Conservation (phyloP, 2,797 vertebrate genomes). For the Graptemys geographica region DNA sequence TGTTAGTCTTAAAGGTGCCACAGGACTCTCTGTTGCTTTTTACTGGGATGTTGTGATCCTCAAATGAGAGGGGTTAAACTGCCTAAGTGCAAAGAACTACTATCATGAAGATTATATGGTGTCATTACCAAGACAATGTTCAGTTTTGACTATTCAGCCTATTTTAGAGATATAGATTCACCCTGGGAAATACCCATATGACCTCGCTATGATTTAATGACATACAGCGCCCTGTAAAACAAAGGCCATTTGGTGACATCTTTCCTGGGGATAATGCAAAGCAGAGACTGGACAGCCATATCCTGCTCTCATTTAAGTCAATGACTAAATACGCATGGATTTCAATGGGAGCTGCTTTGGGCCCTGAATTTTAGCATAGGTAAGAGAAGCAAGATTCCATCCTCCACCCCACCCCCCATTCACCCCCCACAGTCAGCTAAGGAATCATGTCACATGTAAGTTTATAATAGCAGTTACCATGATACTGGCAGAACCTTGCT, state of each 20-base stretch:
- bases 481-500: neutral
- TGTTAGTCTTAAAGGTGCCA: too few relatives aligned
- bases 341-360: neutral
- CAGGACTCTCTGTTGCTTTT: too few relatives aligned
- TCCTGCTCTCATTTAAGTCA: neutral
- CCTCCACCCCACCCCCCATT: neutral
- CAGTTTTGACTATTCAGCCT: neutral
- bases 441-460: neutral
- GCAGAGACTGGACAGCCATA: neutral
- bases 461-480: neutral
- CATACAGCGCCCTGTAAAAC: neutral
- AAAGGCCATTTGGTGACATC: neutral
- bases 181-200: neutral
- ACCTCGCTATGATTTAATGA: neutral
- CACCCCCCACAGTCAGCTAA: neutral
- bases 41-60: accelerated
- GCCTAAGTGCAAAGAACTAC: neutral
- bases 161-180: neutral
- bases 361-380: too few relatives aligned
- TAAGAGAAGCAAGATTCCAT: neutral
- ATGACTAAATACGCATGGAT: neutral
- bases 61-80: neutral
- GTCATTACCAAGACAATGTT: neutral
- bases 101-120: neutral
- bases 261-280: neutral